These are phyloP conservation scores for Polypedilum pembai DNA, from an alignment of 1,140 invertebrate species.

Conservation along the genomic window DNA sequence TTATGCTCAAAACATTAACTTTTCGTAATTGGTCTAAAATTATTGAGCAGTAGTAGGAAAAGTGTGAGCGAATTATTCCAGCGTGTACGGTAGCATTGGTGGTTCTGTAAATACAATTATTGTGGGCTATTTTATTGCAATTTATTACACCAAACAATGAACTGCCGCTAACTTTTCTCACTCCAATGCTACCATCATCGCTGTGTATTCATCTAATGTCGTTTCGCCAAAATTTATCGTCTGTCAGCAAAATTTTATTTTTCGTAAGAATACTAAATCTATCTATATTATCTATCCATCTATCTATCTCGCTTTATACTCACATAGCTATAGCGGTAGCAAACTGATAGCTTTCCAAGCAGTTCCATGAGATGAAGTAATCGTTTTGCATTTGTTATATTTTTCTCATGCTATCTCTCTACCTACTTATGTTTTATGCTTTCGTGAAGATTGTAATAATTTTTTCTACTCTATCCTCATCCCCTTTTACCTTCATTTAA, in stretches of 20 bases:
- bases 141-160: neutral
- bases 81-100: neutral
- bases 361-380: neutral
- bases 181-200: neutral
- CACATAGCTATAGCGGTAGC: neutral
- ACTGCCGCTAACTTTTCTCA: neutral
- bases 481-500: neutral
- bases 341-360: neutral
- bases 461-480: too few species aligned
- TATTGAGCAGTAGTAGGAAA: neutral
- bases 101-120: conserved; percentile 15
- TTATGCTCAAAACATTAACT: conserved; percentile 18
- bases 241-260: conserved; percentile 18
- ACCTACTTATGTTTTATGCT: conserved; percentile 12
- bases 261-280: conserved; percentile 6
- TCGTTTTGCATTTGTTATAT: conserved; percentile 6
- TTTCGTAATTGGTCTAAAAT: conserved; percentile 14
- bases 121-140: conserved; percentile 15
- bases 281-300: neutral
- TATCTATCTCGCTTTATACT: neutral
- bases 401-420: neutral
- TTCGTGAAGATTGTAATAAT: neutral
- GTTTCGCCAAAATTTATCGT: conserved; percentile 2
- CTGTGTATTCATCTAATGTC: neutral
- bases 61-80: neutral